Evolutionary conservation across 2,797 vertebrate genomes (phyloP).

Genomic region (Betta splendens): DNA sequence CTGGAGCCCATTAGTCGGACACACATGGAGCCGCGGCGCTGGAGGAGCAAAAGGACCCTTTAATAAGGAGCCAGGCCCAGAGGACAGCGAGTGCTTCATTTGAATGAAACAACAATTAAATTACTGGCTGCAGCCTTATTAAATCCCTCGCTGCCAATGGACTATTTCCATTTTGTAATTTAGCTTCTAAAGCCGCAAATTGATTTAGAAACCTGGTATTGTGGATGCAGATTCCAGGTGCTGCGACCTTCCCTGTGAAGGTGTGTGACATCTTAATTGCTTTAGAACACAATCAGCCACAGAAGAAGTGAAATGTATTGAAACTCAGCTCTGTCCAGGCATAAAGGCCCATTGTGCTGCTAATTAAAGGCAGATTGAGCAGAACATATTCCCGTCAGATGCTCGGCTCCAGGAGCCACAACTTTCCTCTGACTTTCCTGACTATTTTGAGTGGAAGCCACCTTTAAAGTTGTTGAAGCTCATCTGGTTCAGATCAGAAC

Average conservation of each 20-base stretch:
- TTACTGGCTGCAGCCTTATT: slow-evolving; percentile 66
- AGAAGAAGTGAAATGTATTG: slow-evolving; percentile 21
- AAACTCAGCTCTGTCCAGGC: slow-evolving; percentile 43
- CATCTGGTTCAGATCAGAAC: too few species aligned
- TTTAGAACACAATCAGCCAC: slow-evolving; percentile 48
- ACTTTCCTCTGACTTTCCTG: neutral
- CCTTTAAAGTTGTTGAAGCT: too few species aligned
- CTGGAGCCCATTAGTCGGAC: slow-evolving; percentile 57
- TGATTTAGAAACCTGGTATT: slow-evolving; percentile 60
- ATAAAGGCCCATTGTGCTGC: slow-evolving; percentile 35
- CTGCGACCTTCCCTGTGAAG: slow-evolving; percentile 60
- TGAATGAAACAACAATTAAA: slow-evolving; percentile 78
- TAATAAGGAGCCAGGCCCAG: slow-evolving; percentile 66
- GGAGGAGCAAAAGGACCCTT: slow-evolving; percentile 53
- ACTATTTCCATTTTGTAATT: slow-evolving; percentile 65
- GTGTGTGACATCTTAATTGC: slow-evolving; percentile 58
- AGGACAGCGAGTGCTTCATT: slow-evolving; percentile 67
- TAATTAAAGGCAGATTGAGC: slow-evolving; percentile 50
- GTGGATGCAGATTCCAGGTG: slow-evolving; percentile 36
- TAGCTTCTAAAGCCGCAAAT: slow-evolving; percentile 53
- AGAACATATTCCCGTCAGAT: slow-evolving; percentile 23
- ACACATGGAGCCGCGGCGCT: slow-evolving; percentile 50
- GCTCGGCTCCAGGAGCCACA: too few species aligned
- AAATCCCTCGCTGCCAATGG: slow-evolving; percentile 57
- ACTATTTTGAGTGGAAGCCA: too few species aligned